Base-by-base conservation (phyloP, 2,888 invertebrate genomes). In the Morpho achilles region DNA sequence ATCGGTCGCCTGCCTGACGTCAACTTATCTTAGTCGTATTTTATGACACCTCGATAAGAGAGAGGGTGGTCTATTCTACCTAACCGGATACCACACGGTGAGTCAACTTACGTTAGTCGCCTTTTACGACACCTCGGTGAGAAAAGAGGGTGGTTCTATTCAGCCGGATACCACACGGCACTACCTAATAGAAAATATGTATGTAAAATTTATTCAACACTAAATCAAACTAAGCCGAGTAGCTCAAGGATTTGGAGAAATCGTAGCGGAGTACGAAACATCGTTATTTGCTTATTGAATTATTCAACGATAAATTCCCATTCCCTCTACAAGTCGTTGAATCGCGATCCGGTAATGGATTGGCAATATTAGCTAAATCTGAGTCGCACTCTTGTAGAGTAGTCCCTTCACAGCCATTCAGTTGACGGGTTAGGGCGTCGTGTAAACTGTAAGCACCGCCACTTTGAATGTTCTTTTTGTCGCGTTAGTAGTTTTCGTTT, bases 301-400 rank as follows among this genome's bases (percentile, higher is more conserved):
- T 43, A 57, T 57, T 53, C 53, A 58, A 42, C 48, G 48, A 43
- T 45, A 53, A 53, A 58, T 53, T 53, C 53, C 58, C 40, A 56
- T 56, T 51, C 46, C 10, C 32, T 45, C 54, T 50, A 48, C 41
- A 48, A 57, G 42, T 48, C 57, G 22, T 40, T 40, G 47, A 43
- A 52, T 46, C 42, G 56, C 59, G 62, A 50, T 62, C 50, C 71
- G 65, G 79, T 87, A 89, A 88, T 88, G 87, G 86, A 89, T 89
- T 86, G 89, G 84, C 84, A 86, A 88, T 90, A 87, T 90, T 88
- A 81, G 84, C 83, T 76, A 83, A 87, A 87, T 86, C 88, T 82
- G 80, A 82, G 82, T 82, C 81, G 76, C 80, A 66, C 66, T 67
- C 66, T 74, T 67, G 78, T 84, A 32, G 82, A 87, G 82, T 80